Percentiles rank a stretch among this genome's conserved stretches.
Evolutionary conservation across 1,140 invertebrate genomes (phyloP).

Genomic region (Drosophila aff.): DNA sequence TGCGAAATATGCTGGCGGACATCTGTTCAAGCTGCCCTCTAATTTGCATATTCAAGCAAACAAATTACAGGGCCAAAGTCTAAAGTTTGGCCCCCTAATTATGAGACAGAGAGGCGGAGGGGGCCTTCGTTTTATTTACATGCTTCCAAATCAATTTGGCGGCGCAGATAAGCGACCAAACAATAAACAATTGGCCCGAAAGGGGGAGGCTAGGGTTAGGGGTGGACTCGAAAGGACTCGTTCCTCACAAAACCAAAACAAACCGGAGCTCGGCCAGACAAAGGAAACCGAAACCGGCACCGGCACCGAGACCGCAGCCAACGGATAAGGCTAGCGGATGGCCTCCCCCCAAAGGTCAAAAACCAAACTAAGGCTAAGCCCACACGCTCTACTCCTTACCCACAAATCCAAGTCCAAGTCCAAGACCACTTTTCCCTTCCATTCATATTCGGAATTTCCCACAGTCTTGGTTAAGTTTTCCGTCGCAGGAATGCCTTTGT

Average conservation of each 20-base stretch:
- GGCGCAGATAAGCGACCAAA: constrained; percentile 59
- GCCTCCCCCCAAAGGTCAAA: constrained; percentile 36
- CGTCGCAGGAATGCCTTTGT: constrained; percentile 1
- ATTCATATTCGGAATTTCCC: constrained; percentile 14
- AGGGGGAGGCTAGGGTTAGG: background rate
- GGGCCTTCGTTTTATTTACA: constrained; percentile 40
- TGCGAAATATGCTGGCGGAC: constrained; percentile 53
- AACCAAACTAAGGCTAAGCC: constrained; percentile 28
- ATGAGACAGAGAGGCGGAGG: constrained; percentile 7
- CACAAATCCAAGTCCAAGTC: background rate
- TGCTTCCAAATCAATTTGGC: constrained; percentile 70
- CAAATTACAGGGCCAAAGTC: constrained; percentile 38
- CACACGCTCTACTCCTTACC: background rate
- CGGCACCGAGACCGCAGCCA: constrained; percentile 26
- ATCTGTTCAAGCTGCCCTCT: constrained; percentile 26
- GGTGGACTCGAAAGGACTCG: background rate
- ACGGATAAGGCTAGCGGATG: constrained; percentile 22
- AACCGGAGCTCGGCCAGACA: constrained; percentile 49
- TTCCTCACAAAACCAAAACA: constrained; percentile 25
- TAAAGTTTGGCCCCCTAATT: constrained; percentile 29
- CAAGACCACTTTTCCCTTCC: background rate
- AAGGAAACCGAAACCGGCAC: constrained; percentile 28
- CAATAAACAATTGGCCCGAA: constrained; percentile 39
- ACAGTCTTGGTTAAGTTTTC: constrained; percentile 9
- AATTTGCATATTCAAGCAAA: constrained; percentile 47